These are phyloP conservation scores for Octomys mimax DNA, from an alignment of 2,797 vertebrate species.

Conservation along the genomic window DNA sequence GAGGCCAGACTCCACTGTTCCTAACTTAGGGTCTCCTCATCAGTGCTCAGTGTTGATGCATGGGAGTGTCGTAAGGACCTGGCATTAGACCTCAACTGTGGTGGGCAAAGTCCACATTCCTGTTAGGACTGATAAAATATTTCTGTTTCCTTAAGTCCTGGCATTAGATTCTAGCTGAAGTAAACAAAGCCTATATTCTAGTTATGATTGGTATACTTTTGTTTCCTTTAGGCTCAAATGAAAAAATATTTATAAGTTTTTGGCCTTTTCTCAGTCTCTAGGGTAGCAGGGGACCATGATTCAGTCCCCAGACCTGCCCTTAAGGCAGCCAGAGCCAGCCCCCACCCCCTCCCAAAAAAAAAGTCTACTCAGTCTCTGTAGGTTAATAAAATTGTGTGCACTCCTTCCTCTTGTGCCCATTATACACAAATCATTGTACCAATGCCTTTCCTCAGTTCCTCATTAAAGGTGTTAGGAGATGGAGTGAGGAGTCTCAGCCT, in stretches of 20 bases:
- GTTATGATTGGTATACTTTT: neutral
- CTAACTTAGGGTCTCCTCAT: neutral
- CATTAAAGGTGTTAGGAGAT: neutral
- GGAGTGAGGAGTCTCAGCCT: neutral
- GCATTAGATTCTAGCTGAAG: neutral
- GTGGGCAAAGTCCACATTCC: neutral
- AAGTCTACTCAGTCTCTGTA: neutral
- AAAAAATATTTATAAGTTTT: neutral
- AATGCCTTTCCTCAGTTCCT: neutral
- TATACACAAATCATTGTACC: neutral
- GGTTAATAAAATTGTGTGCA: neutral
- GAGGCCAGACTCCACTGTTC: neutral
- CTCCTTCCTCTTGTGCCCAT: neutral
- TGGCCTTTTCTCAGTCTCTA: neutral
- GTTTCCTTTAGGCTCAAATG: constrained; percentile 6
- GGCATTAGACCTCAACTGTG: neutral
- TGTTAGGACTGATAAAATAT: neutral
- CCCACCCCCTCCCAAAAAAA: too few relatives aligned
- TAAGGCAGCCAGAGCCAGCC: too few relatives aligned
- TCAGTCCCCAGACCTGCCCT: too few relatives aligned
- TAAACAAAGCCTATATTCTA: neutral
- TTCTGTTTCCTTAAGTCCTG: constrained; percentile 8
- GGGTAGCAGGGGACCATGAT: too few relatives aligned
- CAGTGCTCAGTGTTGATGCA: neutral
- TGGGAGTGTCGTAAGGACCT: neutral